These are phyloP conservation scores for Chironomus tentans DNA, from an alignment of 2,888 invertebrate species.

Conservation along the genomic window DNA sequence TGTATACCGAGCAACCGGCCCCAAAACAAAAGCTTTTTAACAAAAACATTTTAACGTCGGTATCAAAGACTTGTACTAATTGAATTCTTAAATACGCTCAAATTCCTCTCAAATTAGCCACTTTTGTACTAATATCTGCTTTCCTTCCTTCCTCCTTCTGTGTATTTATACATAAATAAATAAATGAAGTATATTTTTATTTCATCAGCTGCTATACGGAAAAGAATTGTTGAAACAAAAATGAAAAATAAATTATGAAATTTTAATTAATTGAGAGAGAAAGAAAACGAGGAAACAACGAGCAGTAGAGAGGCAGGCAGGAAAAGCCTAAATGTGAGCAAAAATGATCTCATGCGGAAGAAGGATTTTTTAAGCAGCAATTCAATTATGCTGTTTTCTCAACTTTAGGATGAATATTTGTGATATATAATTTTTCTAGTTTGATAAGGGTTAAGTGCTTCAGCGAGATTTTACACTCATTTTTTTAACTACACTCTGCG, in stretches of 20 bases:
- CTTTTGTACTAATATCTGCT: background rate
- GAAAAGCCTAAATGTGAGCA: background rate
- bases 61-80: no score
- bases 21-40: no score
- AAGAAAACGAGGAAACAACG: background rate
- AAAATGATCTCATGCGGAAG: background rate
- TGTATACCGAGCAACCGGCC: no score
- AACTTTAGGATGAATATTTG: background rate
- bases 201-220: background rate
- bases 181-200: background rate
- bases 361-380: background rate
- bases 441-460: background rate
- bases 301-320: background rate
- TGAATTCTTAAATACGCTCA: no score
- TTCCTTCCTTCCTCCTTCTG: no score
- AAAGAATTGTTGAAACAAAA: background rate
- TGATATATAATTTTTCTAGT: background rate
- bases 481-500: background rate
- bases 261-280: slow-evolving; percentile 23
- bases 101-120: background rate
- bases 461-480: background rate
- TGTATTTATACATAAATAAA: background rate
- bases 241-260: slow-evolving; percentile 26
- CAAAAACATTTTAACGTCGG: no score
- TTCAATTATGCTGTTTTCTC: background rate